Evolutionary conservation across 2,113 vertebrate species (phyloP), one percentile per base, ranked within the genome.

Genomic region (Pteruthius melanotis): DNA sequence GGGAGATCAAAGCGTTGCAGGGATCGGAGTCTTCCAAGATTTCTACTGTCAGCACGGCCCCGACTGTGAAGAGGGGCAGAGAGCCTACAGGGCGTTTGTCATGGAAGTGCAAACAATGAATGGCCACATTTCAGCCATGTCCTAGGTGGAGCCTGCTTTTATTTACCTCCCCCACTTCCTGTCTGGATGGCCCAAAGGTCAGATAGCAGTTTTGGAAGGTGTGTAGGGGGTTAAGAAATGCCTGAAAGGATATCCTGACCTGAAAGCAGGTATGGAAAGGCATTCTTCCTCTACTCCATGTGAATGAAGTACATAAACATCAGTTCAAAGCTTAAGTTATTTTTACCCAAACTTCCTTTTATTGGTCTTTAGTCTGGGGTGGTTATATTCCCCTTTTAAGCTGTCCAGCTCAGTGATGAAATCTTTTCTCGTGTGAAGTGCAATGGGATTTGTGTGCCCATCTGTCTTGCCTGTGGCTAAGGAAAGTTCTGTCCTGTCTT

Each of bases 401-500:
- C 64, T 81, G 69, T 52, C 56, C 80, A 70, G 33, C 30, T 81
- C 35, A 15, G 12, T 2, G 8, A 82, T 56, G 45, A n/a, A 4
- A 9, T 47, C 35, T 80, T 59, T 83, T 72, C 42, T 86, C 28
- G 27, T 4, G 23, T 44, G 42, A 93, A 82, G 17, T 26, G 45
- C 57, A 61, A 21, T 13, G 33, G 64, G 60, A 95, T 75, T 70
- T 94, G 35, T 37, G 16, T 28, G 28, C 33, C 39, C 76, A 89
- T 78, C 76, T 94, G 83, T 74, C 91, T 94, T 78, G 89, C 93
- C 93, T 81, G 60, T 54, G 54, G 91, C 88, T 83, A 95, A 35
- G 44, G 68, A n/a, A 94, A 90, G 37, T 74, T 88, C 42, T 69
- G 42, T 90, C 66, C 75, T 42, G 42, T 61, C 72, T 54, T 12